Base-by-base conservation (phyloP, 2,113 vertebrate species). In the Podarcis muralis region DNA sequence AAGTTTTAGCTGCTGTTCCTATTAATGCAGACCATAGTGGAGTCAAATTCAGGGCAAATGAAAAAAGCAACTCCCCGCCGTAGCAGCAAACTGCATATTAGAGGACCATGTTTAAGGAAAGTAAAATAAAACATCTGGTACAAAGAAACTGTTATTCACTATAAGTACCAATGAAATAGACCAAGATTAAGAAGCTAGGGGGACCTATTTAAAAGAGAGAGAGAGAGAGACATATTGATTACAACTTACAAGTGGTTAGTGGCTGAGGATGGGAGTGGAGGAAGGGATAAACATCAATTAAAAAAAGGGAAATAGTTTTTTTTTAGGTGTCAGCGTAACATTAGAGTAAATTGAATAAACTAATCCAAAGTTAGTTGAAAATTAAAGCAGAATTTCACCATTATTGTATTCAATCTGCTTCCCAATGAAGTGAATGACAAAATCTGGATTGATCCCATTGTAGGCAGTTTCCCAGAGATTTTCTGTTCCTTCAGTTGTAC, bases 41-140 rank as follows among this genome's bases (percentile, higher is more conserved):
- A 98, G 98, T 98, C 97, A 98, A 98, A 97, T 95, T 89, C 95
- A 93, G 98, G 98, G 98, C 98, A 98, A 95, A 93, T 90, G 93
- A 68, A 37, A 86, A 96, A 92, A 89, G 30, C 90, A 92, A 93
- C 84, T 84, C 81, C 92, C 94, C 91, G 92, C 95, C 91, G 93
- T 93, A 95, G 96, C 93, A 96, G 92, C 95, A 94, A 91, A 94
- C 80, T 93, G 89, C 86, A 81, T 94, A 93, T 93, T 92, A 89
- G 80, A 94, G 87, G 40, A 93, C 68, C 93, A 92, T 66, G 93
- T 83, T 79, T 86, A 69, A 88, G 81, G 95, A 62, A 95, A 78
- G 80, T 92, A 92, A 93, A 87, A 85, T 79, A 83, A 0, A 84
- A 89, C 20, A 9, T 95, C 85, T 93, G 91, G 92, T 80, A 91